These are phyloP conservation scores for Brienomyrus longianalis DNA, from an alignment of 2,113 vertebrate species.

Conservation along the genomic window DNA sequence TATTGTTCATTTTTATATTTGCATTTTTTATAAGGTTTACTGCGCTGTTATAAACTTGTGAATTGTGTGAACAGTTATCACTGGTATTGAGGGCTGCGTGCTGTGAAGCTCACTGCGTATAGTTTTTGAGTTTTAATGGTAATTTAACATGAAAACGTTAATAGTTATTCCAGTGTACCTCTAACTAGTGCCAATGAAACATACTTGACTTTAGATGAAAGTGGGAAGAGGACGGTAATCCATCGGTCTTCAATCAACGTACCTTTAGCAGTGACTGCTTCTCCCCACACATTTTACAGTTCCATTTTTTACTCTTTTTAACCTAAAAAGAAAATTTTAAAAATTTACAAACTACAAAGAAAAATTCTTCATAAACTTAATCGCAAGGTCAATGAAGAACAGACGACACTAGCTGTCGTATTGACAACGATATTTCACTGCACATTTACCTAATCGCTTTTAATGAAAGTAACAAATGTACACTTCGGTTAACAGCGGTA, in stretches of 20 bases:
- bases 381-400: neutral
- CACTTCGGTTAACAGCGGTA: neutral
- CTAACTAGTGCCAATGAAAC: neutral
- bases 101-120: neutral
- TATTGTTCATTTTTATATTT: neutral
- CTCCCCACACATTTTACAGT: conserved; percentile 78
- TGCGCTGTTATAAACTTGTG: neutral
- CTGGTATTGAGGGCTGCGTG: neutral
- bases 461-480: neutral
- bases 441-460: neutral
- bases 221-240: neutral
- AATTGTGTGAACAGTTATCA: neutral
- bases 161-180: neutral
- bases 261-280: conserved; percentile 79
- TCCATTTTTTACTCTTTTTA: conserved; percentile 76
- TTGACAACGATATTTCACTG: neutral
- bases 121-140: neutral
- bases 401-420: neutral
- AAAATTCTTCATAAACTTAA: neutral
- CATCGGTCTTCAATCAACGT: neutral
- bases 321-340: conserved; percentile 53
- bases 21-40: neutral
- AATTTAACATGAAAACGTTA: neutral
- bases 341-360: neutral
- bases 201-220: neutral